Evolutionary conservation across 2,888 invertebrate genomes (phyloP).

Genomic region (Epistrophella euchroma): DNA sequence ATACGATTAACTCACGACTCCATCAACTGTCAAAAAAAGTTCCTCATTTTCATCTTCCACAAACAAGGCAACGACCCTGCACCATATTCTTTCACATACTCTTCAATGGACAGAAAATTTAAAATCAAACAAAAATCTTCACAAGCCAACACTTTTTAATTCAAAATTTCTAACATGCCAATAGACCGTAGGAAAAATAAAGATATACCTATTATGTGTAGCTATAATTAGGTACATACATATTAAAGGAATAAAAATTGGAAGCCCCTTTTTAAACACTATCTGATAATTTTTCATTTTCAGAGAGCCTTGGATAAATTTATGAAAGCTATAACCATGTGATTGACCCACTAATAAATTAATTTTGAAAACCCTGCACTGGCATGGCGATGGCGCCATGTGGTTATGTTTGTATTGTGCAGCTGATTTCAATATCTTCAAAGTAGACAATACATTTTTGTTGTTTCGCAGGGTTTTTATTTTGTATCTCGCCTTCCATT

Average conservation of each 20-base stretch:
- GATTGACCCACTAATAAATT: constrained; percentile 29
- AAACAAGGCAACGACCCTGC: too few species aligned
- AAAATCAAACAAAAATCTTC: too few species aligned
- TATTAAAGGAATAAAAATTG: neutral
- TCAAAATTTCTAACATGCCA: too few species aligned
- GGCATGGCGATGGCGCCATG: constrained; percentile 77
- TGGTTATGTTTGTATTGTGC: constrained; percentile 72
- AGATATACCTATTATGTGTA: too few species aligned
- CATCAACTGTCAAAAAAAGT: too few species aligned
- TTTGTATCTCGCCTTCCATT: constrained; percentile 25
- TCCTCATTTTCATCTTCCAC: too few species aligned
- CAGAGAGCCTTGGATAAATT: constrained; percentile 9
- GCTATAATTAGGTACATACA: too few species aligned
- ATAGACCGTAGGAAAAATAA: too few species aligned
- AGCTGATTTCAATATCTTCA: constrained; percentile 38
- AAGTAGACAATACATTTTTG: constrained; percentile 21
- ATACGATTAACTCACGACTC: too few species aligned
- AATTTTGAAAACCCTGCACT: constrained; percentile 69
- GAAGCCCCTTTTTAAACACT: neutral
- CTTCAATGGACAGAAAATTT: too few species aligned
- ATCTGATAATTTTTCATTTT: neutral
- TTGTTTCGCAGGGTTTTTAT: constrained; percentile 2
- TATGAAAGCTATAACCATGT: constrained; percentile 35
- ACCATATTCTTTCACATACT: too few species aligned
- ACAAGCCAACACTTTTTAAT: too few species aligned